Evolutionary conservation across 2,113 vertebrate species (phyloP), one percentile per base, ranked within the genome.

Genomic region (Natator depressus): DNA sequence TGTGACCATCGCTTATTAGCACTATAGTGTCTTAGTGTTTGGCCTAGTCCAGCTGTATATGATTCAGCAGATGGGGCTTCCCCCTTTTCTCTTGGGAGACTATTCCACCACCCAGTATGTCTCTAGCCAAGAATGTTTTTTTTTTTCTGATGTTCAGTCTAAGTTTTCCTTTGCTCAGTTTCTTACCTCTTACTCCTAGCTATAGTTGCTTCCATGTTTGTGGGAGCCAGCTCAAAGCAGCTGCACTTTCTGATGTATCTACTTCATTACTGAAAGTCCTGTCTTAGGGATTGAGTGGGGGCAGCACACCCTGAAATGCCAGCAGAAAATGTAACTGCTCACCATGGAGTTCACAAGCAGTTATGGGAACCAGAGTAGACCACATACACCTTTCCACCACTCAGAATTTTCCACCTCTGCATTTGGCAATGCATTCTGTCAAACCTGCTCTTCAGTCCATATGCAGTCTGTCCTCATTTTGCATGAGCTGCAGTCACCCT

Each of bases 401-500:
- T 72, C 65, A 38, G 35, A 38, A 38, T 72, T 54, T 54, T 54
- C 53, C 20, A n/a, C n/a, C 19, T 72, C 65, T 38, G n/a, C 38
- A 78, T 75, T 22, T 72, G 35, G 16, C 0, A 1, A 6, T 8
- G 22, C 0, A 35, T 38, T 10, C 31, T 49, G 50, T 54, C 42
- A 69, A 38, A 47, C 31, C 31, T 81, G 25, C 10, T 16, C 10
- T 38, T 76, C 35, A n/a, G 53, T 8, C 25, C 84, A 50, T 5
- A 25, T 88, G 50, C 29, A 62, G 29, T 3, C 19, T 76, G 24
- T 82, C 82, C 13, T 79, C 8, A 10, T 57, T 80, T 42, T 50
- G 4, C 8, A 17, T 62, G 8, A 53, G 35, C 27, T 20, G 46
- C 89, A 80, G 27, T 82, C 20, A 54, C n/a, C 17, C 54, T 82